These are phyloP conservation scores for Linurgus olivaceus DNA, from an alignment of 2,797 vertebrate genomes.

Conservation along the genomic window DNA sequence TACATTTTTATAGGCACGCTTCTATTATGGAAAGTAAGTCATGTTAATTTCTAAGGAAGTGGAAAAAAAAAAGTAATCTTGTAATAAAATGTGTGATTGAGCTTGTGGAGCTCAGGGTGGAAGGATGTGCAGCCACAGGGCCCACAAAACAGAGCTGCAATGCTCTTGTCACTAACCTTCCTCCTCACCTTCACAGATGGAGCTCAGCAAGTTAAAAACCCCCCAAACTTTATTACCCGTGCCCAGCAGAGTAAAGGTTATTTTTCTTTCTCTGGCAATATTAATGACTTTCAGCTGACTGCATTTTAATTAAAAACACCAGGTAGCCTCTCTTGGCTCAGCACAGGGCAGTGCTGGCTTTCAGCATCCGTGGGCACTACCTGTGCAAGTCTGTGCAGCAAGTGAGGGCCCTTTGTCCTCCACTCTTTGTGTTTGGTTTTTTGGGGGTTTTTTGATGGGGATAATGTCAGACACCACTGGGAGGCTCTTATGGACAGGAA, in stretches of 20 bases:
- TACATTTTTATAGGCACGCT: constrained; percentile 46
- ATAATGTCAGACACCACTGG: background rate
- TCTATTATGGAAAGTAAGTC: constrained; percentile 11
- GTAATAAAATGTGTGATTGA: background rate
- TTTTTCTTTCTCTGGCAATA: constrained; percentile 47
- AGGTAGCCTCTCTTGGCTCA: constrained; percentile 39
- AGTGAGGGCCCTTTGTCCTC: background rate
- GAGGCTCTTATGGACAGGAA: background rate
- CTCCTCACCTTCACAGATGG: constrained; percentile 55
- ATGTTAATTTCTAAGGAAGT: background rate
- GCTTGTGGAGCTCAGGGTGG: background rate
- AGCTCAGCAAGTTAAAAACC: constrained; percentile 38
- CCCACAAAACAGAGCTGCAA: background rate
- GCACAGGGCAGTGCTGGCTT: background rate
- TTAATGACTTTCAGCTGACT: constrained; percentile 74
- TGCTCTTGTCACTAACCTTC: constrained; percentile 42
- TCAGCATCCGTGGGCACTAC: accelerated
- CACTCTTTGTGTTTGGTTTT: accelerated
- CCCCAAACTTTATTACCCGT: constrained; percentile 60
- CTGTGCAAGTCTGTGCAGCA: background rate
- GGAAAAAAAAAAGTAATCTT: background rate
- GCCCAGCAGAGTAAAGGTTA: constrained; percentile 49
- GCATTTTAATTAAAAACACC: constrained; percentile 73
- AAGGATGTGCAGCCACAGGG: background rate
- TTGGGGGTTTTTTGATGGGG: accelerated